phyloP scores from a whole-genome alignment of 2,113 vertebrate species.

The Verasper variegatus region DNA sequence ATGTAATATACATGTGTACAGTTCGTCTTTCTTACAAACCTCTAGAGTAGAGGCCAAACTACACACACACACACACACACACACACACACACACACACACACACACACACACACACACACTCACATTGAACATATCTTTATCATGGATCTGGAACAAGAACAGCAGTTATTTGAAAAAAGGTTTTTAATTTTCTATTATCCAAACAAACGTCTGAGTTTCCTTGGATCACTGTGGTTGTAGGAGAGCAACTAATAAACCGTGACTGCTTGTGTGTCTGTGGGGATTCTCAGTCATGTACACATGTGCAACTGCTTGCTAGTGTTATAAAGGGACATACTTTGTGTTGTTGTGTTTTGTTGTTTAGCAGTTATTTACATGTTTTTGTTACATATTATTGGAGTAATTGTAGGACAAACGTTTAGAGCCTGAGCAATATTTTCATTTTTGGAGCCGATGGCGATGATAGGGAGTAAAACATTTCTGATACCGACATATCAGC shows the following conservation, averaged over 20 bases:
- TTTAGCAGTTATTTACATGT: background rate
- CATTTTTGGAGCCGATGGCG: too few relatives aligned
- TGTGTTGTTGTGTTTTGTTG: background rate
- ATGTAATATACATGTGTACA: background rate
- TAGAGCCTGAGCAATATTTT: too few relatives aligned
- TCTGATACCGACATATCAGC: too few relatives aligned
- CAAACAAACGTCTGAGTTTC: background rate
- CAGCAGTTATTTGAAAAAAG: background rate
- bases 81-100: too few relatives aligned
- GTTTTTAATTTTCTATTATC: background rate
- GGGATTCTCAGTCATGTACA: background rate
- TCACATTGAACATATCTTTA: background rate
- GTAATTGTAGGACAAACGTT: background rate
- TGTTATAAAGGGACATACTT: constrained; percentile 11
- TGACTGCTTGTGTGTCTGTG: background rate
- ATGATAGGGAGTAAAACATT: too few relatives aligned
- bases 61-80: too few relatives aligned
- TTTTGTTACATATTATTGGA: background rate
- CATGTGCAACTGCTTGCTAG: background rate
- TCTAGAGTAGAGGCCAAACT: background rate
- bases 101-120: too few relatives aligned
- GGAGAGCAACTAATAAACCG: background rate
- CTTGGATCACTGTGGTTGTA: background rate
- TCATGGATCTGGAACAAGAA: too few relatives aligned
- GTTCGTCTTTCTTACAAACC: background rate